phyloP scores from a whole-genome alignment of 2,797 vertebrate species.

The Centropyge bicolor region DNA sequence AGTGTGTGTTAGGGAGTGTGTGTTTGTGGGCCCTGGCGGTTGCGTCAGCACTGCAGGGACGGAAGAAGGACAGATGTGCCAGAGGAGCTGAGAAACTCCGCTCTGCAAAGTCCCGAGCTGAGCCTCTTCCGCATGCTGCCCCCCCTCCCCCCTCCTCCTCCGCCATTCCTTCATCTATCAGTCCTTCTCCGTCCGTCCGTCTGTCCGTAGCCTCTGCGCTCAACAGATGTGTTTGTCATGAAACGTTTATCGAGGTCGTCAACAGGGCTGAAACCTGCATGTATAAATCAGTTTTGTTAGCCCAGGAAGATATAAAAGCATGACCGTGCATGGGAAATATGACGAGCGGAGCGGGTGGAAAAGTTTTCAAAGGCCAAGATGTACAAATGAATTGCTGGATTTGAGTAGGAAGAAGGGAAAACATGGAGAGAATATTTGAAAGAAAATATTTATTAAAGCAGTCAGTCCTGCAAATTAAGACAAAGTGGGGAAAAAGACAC shows the following conservation, averaged over 20 bases:
- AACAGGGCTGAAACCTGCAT: constrained; percentile 1
- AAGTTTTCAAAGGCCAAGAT: constrained; percentile 19
- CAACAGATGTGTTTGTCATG: constrained; percentile 67
- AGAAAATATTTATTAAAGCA: neutral
- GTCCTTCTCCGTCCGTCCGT: neutral
- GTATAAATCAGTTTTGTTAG: constrained; percentile 38
- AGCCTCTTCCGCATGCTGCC: neutral
- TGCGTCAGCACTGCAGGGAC: constrained; percentile 60
- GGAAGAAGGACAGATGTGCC: constrained; percentile 65
- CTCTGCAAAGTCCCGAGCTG: constrained; percentile 13
- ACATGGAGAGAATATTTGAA: neutral
- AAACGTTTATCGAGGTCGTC: constrained; percentile 47
- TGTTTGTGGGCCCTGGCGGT: constrained; percentile 44
- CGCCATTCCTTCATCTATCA: constrained; percentile 8
- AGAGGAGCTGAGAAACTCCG: constrained; percentile 42
- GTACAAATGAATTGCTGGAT: constrained; percentile 26
- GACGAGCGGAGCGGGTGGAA: constrained; percentile 35
- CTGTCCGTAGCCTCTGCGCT: constrained; percentile 24
- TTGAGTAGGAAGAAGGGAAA: neutral
- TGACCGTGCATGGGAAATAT: constrained; percentile 40
- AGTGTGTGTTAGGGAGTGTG: constrained; percentile 25
- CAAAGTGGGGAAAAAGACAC: neutral
- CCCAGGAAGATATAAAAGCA: constrained; percentile 35
- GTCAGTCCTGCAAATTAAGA: constrained; percentile 7
- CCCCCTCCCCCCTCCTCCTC: neutral